Evolutionary conservation across 2,888 invertebrate genomes (phyloP).

Genomic region (Drosophila bunnanda): DNA sequence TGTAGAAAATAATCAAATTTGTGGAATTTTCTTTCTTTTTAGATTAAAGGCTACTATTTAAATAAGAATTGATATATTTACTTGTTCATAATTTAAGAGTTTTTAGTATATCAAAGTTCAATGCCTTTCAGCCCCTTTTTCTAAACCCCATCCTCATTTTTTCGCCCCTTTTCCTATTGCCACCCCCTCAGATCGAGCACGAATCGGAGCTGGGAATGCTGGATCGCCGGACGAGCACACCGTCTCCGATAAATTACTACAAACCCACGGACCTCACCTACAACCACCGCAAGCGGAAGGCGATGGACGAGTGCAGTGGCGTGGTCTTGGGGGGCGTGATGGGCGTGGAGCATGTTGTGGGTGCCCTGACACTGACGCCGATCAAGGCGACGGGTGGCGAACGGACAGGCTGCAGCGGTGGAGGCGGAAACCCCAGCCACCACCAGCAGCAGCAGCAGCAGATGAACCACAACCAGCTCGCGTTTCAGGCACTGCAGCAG

Average conservation of each 20-base stretch:
- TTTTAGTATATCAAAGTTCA: background rate
- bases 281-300: constrained; percentile 69
- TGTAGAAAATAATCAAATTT: too few relatives aligned
- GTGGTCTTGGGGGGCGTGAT: constrained; percentile 46
- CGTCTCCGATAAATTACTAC: constrained; percentile 75
- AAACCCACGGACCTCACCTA: constrained; percentile 77
- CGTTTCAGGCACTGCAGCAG: constrained; percentile 73
- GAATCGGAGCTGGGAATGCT: constrained; percentile 74
- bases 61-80: background rate
- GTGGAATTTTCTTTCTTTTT: too few relatives aligned
- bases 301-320: constrained; percentile 62
- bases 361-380: constrained; percentile 71
- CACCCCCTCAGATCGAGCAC: constrained; percentile 72
- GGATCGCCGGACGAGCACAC: constrained; percentile 73
- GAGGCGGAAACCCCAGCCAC: constrained; percentile 25
- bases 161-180: background rate
- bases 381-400: constrained; percentile 55
- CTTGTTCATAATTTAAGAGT: background rate
- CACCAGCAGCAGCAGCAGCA: constrained; percentile 54
- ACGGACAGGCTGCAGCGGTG: constrained; percentile 9
- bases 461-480: constrained; percentile 72
- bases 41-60: background rate
- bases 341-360: constrained; percentile 62
- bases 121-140: constrained; percentile 7
- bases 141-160: constrained; percentile 4